A percentile compares a stretch with the other conserved stretches of the same genome.
Evolutionary conservation across 2,888 invertebrate species (phyloP).

Genomic region (Heliconius ismenius): DNA sequence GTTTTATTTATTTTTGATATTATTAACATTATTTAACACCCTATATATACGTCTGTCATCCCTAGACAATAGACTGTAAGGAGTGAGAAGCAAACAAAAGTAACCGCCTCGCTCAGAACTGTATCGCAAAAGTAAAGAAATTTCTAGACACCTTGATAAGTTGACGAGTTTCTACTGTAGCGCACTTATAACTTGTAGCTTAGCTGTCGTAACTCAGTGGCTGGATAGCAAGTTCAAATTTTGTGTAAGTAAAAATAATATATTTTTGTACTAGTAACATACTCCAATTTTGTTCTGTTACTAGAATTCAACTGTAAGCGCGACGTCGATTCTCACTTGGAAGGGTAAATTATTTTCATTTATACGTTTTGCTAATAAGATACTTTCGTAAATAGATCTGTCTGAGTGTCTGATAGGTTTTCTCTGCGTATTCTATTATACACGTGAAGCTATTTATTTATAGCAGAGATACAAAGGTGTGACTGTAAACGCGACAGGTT

Average conservation of each 20-base stretch:
- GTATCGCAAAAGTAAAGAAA: constrained; percentile 26
- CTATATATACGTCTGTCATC: constrained; percentile 49
- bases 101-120: constrained; percentile 33
- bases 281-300: too few species aligned
- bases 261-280: too few species aligned
- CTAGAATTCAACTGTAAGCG: too few species aligned
- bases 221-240: neutral
- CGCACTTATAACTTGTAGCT: neutral
- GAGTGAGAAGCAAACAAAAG: constrained; percentile 50
- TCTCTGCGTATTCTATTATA: neutral
- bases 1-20: neutral
- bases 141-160: constrained; percentile 21
- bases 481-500: too few species aligned
- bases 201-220: neutral
- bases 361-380: neutral
- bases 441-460: too few species aligned
- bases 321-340: neutral
- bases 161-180: neutral
- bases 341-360: neutral
- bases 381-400: neutral
- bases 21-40: constrained; percentile 14
- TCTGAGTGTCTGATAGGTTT: neutral
- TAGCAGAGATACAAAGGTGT: too few species aligned
- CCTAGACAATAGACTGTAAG: constrained; percentile 50
- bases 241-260: too few species aligned